These are phyloP conservation scores for Trachelus tabidus DNA, from an alignment of 2,888 invertebrate species.

Conservation along the genomic window DNA sequence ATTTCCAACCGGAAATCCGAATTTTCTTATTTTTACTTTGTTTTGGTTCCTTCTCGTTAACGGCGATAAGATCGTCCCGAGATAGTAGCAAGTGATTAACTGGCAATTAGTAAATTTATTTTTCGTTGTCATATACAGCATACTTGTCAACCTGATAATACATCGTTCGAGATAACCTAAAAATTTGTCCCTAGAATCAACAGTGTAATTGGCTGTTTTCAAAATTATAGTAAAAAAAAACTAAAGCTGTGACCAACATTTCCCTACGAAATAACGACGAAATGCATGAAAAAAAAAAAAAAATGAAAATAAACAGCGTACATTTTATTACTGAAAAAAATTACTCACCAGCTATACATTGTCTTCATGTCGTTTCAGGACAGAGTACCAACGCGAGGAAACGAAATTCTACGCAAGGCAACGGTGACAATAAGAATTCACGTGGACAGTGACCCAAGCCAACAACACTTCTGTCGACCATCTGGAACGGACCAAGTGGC, in stretches of 20 bases:
- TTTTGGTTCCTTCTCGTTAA: background rate
- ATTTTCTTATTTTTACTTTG: background rate
- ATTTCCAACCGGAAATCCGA: background rate
- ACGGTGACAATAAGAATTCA: background rate
- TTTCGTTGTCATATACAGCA: background rate
- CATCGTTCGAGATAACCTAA: background rate
- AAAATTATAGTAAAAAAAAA: too few species aligned
- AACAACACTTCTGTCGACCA: conserved; percentile 10
- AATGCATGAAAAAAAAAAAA: background rate
- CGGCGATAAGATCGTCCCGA: background rate
- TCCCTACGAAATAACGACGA: background rate
- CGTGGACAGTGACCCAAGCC: background rate
- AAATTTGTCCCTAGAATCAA: background rate
- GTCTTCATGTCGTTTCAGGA: background rate
- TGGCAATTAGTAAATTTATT: background rate
- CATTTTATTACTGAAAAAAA: background rate
- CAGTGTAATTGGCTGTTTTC: background rate
- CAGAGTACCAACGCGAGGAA: background rate
- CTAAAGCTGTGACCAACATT: too few species aligned
- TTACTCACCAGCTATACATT: background rate
- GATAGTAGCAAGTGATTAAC: background rate
- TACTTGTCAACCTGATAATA: background rate
- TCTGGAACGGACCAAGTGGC: conserved; percentile 10
- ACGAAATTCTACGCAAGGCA: background rate
- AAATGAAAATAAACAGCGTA: background rate